Conservation (phyloP, 2,888 invertebrate species). For the Tiliacea citrago region DNA sequence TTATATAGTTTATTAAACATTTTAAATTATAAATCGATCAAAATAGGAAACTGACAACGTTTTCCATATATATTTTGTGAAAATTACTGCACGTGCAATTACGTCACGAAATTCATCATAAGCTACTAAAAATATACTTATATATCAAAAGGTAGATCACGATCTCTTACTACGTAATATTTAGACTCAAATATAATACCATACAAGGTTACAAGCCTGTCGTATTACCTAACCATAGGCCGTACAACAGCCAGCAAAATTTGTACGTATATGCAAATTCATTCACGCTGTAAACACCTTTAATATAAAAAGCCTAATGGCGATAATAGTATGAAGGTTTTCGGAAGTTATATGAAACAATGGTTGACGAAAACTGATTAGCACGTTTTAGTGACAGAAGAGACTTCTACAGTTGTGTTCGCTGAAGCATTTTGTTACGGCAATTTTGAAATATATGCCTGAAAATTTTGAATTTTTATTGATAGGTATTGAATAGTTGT, state of each 20-base stretch:
- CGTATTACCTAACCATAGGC: slow-evolving; percentile 57
- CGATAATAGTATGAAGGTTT: slow-evolving; percentile 51
- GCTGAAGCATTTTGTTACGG: slow-evolving; percentile 31
- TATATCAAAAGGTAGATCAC: slow-evolving; percentile 51
- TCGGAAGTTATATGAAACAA: slow-evolving; percentile 44
- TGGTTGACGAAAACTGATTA: slow-evolving; percentile 62
- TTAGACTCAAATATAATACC: slow-evolving; percentile 66
- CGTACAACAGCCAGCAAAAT: slow-evolving; percentile 30
- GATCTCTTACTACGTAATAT: slow-evolving; percentile 66
- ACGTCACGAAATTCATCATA: not conserved
- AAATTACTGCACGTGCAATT: not conserved
- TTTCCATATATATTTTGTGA: not conserved
- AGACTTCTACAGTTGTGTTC: slow-evolving; percentile 30
- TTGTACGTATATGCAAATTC: slow-evolving; percentile 33
- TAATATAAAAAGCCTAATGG: slow-evolving; percentile 29
- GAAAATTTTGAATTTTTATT: not conserved
- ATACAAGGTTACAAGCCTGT: slow-evolving; percentile 73
- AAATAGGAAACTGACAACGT: not conserved
- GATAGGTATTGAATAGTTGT: not conserved
- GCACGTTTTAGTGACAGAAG: slow-evolving; percentile 60
- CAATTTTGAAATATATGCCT: slow-evolving; percentile 8
- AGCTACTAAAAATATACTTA: slow-evolving; percentile 20
- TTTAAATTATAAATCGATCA: not conserved
- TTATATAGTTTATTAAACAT: not conserved
- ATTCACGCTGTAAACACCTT: slow-evolving; percentile 51